phyloP scores from a whole-genome alignment of 2,888 invertebrate genomes.

The Ypsolopha sequella region DNA sequence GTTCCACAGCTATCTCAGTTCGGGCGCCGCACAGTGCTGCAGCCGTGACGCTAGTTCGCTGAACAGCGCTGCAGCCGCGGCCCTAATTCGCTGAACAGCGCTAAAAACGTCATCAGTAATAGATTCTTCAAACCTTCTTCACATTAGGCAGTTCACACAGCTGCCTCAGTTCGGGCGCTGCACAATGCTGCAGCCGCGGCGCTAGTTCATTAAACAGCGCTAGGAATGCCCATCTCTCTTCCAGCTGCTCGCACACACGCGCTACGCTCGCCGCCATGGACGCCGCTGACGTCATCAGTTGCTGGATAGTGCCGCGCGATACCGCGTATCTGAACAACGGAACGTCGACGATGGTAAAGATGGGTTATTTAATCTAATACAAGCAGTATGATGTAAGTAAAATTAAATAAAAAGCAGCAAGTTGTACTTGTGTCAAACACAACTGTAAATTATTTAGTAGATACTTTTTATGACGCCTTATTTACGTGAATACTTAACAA shows the following conservation, averaged over 20 bases:
- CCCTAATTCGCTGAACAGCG: too few species aligned
- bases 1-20: too few species aligned
- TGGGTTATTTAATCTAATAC: neutral
- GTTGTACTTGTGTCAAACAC: neutral
- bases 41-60: too few species aligned
- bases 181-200: slow-evolving; percentile 83
- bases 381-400: neutral
- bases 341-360: neutral
- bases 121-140: slow-evolving; percentile 68
- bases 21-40: too few species aligned
- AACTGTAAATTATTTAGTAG: too few species aligned
- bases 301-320: slow-evolving; percentile 85
- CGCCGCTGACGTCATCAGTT: slow-evolving; percentile 77
- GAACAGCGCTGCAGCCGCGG: too few species aligned
- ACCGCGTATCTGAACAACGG: slow-evolving; percentile 62
- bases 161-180: slow-evolving; percentile 81
- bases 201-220: slow-evolving; percentile 82
- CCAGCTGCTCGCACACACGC: slow-evolving; percentile 83
- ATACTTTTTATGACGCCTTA: neutral
- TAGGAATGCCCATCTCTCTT: slow-evolving; percentile 85
- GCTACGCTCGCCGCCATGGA: slow-evolving; percentile 82
- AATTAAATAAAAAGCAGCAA: neutral
- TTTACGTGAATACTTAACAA: too few species aligned
- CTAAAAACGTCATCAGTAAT: neutral
- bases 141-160: slow-evolving; percentile 92